These are phyloP conservation scores for Drosophila lowei DNA, from an alignment of 1,140 invertebrate species.

Conservation along the genomic window DNA sequence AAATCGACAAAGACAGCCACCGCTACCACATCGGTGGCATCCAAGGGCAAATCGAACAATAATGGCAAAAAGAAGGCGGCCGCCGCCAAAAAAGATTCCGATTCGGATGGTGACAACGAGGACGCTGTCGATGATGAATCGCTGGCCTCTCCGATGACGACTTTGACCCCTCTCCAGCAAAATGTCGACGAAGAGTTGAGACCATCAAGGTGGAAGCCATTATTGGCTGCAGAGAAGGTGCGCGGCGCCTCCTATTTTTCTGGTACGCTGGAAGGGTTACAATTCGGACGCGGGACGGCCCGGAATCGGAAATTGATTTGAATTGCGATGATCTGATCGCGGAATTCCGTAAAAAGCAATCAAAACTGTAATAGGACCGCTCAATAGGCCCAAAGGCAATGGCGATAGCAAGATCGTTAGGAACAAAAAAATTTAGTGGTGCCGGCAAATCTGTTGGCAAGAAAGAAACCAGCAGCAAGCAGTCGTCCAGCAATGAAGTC, in stretches of 20 bases:
- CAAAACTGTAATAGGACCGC: no score
- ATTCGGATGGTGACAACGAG: no score
- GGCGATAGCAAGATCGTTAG: no score
- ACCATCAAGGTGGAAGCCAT: slow-evolving; percentile 88
- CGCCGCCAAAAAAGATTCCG: no score
- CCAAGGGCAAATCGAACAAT: no score
- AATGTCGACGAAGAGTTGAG: slow-evolving; percentile 10
- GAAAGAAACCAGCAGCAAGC: neutral
- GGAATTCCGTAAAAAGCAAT: slow-evolving; percentile 85
- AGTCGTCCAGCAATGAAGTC: neutral
- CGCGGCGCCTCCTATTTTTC: slow-evolving; percentile 88
- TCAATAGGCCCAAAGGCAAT: no score
- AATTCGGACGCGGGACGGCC: slow-evolving; percentile 88
- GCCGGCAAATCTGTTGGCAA: slow-evolving; percentile 4
- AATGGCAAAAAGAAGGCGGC: no score
- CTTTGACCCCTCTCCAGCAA: neutral
- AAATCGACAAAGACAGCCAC: no score
- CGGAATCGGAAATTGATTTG: slow-evolving; percentile 91
- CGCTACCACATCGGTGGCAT: no score
- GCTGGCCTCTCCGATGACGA: slow-evolving; percentile 9
- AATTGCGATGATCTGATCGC: slow-evolving; percentile 88
- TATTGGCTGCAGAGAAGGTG: slow-evolving; percentile 87
- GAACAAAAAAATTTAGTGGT: neutral
- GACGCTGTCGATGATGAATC: no score
- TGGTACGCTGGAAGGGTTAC: slow-evolving; percentile 93